Base-by-base conservation (phyloP, 37 sponge, comb jelly and placozoan species). In the Spongilla lacustris region DNA sequence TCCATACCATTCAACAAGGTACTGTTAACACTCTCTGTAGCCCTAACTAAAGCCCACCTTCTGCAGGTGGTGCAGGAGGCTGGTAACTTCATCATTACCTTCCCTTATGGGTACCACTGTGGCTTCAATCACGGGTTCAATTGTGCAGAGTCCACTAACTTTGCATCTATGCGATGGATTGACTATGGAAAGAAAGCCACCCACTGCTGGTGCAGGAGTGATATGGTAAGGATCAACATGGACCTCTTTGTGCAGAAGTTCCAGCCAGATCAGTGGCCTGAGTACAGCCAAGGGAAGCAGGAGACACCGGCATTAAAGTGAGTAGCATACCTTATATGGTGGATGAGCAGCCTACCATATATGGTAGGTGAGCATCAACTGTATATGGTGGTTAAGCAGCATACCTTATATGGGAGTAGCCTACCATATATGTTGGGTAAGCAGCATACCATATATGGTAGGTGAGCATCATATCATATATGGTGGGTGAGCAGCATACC, bases 81-180 rank as follows among this genome's bases (percentile, higher is more conserved):
- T 12, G 94, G 97, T 2, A 74, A 98, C 74, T 95, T 98, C 81
- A 93, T 98, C 81, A 92, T 98, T 81, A 95, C 99, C 31, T 98
- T 98, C 71, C 99, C 99, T 0, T 88, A 82, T 72, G 97, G 92
- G 0, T 98, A 98, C 71, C 99, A 98, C 79, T 91, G 95, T 71
- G 99, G 99, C 28, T 98, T 98, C 85, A 98, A 98, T 69, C 82
- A 84, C 27, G 99, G 99, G 6, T 87, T 93, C 85, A 98, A 98
- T 77, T 92, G 93, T 87, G 99, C 99, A 36, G 99, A 98, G 89
- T 95, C 95, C 50, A 96, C 97, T 26, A 98, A 98, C 89, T 98
- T 98, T 93, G 99, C 97, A 2, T 68, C 84, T 8, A 37, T 81
- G 24, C 50, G 96, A 25, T 98, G 99, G 99, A 91, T 98, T 35